Evolutionary conservation across 1,140 invertebrate species (phyloP), one percentile per base, ranked within the genome.

Genomic region (Aphelinus certus): DNA sequence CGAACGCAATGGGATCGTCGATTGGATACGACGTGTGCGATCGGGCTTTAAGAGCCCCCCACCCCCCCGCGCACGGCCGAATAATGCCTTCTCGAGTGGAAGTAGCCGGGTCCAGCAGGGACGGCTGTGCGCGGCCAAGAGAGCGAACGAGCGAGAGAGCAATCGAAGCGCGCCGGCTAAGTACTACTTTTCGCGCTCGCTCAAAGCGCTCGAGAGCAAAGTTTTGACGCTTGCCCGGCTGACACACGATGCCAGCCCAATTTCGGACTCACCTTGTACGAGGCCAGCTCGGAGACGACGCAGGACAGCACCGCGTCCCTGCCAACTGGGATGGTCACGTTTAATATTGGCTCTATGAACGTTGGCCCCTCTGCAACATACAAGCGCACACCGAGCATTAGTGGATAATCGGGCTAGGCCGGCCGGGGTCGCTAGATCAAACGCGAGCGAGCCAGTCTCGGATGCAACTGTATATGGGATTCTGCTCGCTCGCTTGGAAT

Each of bases 291-390:
- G 84, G 95, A 92, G 7, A 96, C 95, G 63, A 94, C 90, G 82
- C 95, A 97, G 60, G 93, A 91, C 57, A 97, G 89, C 66, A 93
- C 91, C 3, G 95, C 95, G 84, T 96, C 95, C 78, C 95, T 89
- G 64, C 95, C 95, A 65, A 95, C 91, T 10, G 95, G 91, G 58
- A 93, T 93, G 65, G 95, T 96, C 81, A 95, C 92, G 88, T 97
- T 96, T 79, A 90, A 89, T 83, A 96, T 95, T 79, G 94, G 91
- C 80, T 92, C 93, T 78, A 90, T 93, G 87, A 97, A 96, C 78
- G 89, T 90, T 73, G 93, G 92, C 79, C 88, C 87, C 81, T 92
- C 92, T 92, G 89, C 81, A 91, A 92, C 87, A 86, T 82, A 89
- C 81, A 83, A 7, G 6, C 56, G 43, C 42, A 51, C 4, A 58